These are phyloP conservation scores for Colaptes auratus DNA, from an alignment of 2,113 vertebrate genomes.

Conservation along the genomic window DNA sequence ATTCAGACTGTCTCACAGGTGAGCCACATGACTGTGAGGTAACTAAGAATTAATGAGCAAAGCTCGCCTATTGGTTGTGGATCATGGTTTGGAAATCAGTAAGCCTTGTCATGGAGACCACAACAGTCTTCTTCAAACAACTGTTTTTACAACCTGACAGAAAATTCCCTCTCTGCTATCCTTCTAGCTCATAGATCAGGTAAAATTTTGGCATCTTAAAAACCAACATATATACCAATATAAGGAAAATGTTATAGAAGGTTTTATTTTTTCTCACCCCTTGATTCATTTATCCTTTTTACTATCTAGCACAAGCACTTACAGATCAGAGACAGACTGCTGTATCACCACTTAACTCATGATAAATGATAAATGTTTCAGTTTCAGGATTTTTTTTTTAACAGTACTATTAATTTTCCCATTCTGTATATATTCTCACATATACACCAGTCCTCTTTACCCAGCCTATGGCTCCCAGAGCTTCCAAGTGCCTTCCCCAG, in stretches of 20 bases:
- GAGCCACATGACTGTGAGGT: neutral
- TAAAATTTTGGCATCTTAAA: neutral
- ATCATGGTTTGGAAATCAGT: neutral
- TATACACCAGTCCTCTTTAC: neutral
- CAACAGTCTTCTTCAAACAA: neutral
- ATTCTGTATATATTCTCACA: neutral
- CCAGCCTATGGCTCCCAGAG: neutral
- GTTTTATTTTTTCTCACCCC: neutral
- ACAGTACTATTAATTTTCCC: neutral
- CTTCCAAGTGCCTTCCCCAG: neutral
- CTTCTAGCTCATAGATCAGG: neutral
- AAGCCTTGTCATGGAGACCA: neutral
- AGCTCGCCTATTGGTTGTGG: neutral
- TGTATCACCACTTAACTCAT: neutral
- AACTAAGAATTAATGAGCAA: neutral
- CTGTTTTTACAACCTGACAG: neutral
- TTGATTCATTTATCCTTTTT: neutral
- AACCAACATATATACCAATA: neutral
- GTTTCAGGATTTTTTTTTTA: neutral
- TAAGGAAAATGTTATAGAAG: neutral
- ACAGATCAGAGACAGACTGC: neutral
- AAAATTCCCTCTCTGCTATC: neutral
- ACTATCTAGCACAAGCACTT: neutral
- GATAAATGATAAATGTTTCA: neutral
- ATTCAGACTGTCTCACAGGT: neutral